Conservation (phyloP, 2,797 vertebrate genomes). For the Myotis findleyi region DNA sequence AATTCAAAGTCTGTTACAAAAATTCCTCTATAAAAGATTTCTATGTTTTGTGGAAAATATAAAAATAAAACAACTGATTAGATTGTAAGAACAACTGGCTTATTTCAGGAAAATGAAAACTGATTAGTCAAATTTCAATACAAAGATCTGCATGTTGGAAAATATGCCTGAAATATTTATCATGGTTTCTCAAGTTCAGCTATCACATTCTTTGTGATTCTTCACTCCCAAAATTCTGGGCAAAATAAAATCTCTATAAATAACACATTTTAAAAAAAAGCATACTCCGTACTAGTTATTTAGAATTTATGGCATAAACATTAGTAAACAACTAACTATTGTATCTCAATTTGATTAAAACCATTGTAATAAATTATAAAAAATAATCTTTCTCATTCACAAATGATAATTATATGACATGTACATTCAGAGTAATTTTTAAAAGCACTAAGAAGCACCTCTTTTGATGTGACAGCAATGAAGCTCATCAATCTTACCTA, state of each 20-base stretch:
- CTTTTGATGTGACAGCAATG: background rate
- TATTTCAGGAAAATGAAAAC: slow-evolving; percentile 2
- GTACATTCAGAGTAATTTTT: background rate
- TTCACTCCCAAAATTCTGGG: background rate
- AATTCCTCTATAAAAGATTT: background rate
- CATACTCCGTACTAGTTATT: background rate
- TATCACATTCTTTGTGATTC: background rate
- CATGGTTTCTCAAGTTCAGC: background rate
- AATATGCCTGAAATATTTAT: background rate
- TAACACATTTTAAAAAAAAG: background rate
- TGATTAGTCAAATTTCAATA: slow-evolving; percentile 12
- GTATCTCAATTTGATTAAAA: slow-evolving; percentile 16
- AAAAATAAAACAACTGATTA: background rate
- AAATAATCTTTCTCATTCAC: background rate
- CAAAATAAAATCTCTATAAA: slow-evolving; percentile 29
- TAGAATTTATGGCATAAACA: slow-evolving; percentile 6
- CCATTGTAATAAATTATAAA: background rate
- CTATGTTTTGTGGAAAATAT: background rate
- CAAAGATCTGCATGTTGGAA: slow-evolving; percentile 1
- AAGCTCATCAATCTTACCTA: background rate
- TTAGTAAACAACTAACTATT: background rate
- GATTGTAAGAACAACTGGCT: background rate
- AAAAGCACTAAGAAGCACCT: background rate
- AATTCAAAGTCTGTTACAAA: slow-evolving; percentile 48
- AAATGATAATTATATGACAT: background rate